These are phyloP conservation scores for Cheilosia vulpina DNA, from an alignment of 2,888 invertebrate species.

Conservation along the genomic window DNA sequence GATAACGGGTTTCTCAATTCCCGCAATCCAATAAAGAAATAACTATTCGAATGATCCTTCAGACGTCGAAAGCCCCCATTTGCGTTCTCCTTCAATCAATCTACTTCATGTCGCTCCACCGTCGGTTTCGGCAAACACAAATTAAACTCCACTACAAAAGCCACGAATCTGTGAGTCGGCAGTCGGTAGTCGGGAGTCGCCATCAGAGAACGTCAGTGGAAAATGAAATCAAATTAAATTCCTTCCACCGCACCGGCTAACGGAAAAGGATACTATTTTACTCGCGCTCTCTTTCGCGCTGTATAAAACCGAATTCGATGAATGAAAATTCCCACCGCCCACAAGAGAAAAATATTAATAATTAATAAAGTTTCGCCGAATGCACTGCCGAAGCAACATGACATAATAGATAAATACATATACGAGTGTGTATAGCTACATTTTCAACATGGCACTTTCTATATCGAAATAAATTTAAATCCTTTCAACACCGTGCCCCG, in stretches of 20 bases:
- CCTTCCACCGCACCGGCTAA: conserved; percentile 7
- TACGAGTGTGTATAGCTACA: conserved; percentile 6
- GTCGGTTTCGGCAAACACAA: not conserved
- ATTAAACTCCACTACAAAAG: conserved; percentile 33
- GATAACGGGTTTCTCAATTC: not conserved
- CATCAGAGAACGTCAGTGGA: not conserved
- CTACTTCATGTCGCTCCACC: conserved; percentile 8
- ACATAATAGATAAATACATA: conserved; percentile 52
- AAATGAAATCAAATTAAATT: conserved; percentile 50
- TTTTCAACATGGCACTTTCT: conserved; percentile 41
- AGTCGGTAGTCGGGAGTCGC: not conserved
- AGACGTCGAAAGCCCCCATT: not conserved
- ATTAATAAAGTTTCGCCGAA: conserved; percentile 59
- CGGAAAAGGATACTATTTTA: conserved; percentile 17
- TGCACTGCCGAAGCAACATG: conserved; percentile 6
- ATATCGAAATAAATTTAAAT: conserved; percentile 58
- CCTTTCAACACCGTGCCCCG: conserved; percentile 21
- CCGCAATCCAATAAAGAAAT: conserved; percentile 4
- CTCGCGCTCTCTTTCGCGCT: not conserved
- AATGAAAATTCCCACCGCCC: conserved; percentile 16
- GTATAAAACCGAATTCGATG: conserved; percentile 13
- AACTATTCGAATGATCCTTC: not conserved
- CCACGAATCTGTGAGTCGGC: not conserved
- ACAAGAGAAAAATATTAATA: conserved; percentile 42
- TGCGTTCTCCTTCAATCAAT: conserved; percentile 21